A percentile compares a stretch with the other conserved stretches of the same genome.
These are phyloP conservation scores for Emydoidea blandingii DNA, from an alignment of 2,797 vertebrate genomes.

Conservation along the genomic window DNA sequence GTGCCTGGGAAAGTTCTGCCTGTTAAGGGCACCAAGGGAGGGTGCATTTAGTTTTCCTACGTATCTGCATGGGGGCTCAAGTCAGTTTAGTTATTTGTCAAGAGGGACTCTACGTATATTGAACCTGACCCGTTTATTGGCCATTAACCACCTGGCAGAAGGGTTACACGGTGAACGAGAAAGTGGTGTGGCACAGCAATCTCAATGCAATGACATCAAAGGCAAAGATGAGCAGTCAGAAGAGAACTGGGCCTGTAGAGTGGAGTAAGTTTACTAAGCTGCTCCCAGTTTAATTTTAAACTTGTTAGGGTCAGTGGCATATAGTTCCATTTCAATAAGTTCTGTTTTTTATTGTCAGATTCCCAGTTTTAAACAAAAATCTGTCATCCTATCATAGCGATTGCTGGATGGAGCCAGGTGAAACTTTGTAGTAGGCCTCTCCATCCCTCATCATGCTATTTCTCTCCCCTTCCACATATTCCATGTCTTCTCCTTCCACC, in stretches of 20 bases:
- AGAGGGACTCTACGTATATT: not conserved
- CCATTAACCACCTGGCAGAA: not conserved
- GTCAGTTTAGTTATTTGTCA: not conserved
- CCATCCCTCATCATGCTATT: not conserved
- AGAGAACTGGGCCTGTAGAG: not conserved
- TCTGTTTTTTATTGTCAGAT: not conserved
- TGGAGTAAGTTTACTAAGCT: not conserved
- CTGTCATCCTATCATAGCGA: not conserved
- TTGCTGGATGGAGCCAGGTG: not conserved
- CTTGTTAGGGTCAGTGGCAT: not conserved
- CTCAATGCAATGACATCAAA: not conserved
- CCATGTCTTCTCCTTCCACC: not conserved
- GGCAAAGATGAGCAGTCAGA: not conserved
- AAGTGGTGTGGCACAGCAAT: not conserved
- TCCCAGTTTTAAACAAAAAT: not conserved
- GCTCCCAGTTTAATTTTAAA: not conserved
- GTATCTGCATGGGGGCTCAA: not conserved
- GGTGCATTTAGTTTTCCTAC: not conserved
- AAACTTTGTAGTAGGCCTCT: not conserved
- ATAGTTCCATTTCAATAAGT: not conserved
- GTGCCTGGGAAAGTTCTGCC: not conserved
- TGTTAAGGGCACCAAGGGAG: not conserved
- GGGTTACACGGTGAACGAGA: not conserved
- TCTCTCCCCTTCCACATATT: not conserved
- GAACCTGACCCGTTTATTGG: not conserved